Conservation (phyloP, 2,888 invertebrate species). For the Spodoptera littoralis region DNA sequence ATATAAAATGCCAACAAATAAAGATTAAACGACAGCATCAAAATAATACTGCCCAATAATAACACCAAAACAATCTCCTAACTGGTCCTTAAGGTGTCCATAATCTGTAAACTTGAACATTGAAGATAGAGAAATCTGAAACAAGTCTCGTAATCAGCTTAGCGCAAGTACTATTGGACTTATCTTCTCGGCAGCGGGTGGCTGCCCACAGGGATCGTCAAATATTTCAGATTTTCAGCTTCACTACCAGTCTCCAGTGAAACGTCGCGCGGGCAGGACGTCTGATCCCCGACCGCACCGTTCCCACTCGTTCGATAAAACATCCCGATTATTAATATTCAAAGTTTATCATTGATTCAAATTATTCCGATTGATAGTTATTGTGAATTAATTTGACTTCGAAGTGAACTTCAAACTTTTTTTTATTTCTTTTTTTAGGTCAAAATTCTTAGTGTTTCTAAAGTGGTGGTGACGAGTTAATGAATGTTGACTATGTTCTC, state of each 20-base stretch:
- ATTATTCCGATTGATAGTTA: slow-evolving; percentile 4
- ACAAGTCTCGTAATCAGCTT: slow-evolving; percentile 75
- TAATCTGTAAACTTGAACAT: slow-evolving; percentile 47
- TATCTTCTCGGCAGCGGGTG: slow-evolving; percentile 69
- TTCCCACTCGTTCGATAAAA: slow-evolving; percentile 61
- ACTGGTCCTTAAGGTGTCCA: slow-evolving; percentile 24
- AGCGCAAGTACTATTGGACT: slow-evolving; percentile 72
- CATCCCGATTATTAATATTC: slow-evolving; percentile 55
- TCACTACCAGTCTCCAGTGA: slow-evolving; percentile 70
- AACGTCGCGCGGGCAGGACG: slow-evolving; percentile 69
- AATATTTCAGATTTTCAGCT: slow-evolving; percentile 71
- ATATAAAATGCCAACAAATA: slow-evolving; percentile 5
- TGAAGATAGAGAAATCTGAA: slow-evolving; percentile 61
- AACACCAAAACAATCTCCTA: slow-evolving; percentile 20
- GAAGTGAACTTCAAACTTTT: slow-evolving; percentile 37
- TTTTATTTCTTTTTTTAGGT: slow-evolving; percentile 39
- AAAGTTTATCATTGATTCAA: slow-evolving; percentile 20
- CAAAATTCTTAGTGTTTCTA: slow-evolving; percentile 60
- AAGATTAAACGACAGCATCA: neutral
- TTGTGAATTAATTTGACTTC: slow-evolving; percentile 19
- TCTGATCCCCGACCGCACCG: slow-evolving; percentile 46
- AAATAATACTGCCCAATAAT: slow-evolving; percentile 13
- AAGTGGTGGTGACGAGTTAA: slow-evolving; percentile 66
- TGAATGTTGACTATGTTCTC: slow-evolving; percentile 73
- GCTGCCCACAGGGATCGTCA: slow-evolving; percentile 64